Percentiles rank a stretch among this genome's conserved stretches.
Conservation (phyloP, 2,797 vertebrate species). For the Furcifer pardalis region DNA sequence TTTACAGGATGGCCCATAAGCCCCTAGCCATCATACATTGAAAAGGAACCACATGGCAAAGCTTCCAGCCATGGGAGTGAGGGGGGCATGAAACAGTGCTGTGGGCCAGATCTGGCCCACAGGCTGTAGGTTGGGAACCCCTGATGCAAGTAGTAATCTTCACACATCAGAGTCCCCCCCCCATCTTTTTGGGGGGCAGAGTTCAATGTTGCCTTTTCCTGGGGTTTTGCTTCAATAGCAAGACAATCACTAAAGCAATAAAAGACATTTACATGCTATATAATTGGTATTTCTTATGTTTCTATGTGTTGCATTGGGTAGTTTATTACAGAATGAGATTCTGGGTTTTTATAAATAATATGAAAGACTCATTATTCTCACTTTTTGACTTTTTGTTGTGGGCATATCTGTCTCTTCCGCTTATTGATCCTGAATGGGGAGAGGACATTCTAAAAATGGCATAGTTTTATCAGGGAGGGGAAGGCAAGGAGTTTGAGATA, state of each 20-base stretch:
- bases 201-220: neutral
- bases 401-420: neutral
- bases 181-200: accelerated
- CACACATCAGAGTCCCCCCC: neutral
- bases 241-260: neutral
- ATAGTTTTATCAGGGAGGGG: neutral
- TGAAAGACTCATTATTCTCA: neutral
- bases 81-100: too few relatives aligned
- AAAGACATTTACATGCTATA: neutral
- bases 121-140: too few relatives aligned
- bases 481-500: neutral
- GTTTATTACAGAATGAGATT: neutral
- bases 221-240: neutral
- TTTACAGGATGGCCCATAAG: too few relatives aligned
- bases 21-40: too few relatives aligned
- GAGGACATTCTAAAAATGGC: neutral
- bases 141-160: accelerated
- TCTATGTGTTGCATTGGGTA: neutral
- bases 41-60: too few relatives aligned
- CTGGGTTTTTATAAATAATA: slow-evolving; percentile 25
- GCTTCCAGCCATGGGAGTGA: too few relatives aligned
- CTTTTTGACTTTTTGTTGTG: neutral
- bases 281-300: slow-evolving; percentile 23
- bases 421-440: neutral
- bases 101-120: too few relatives aligned